phyloP scores from a whole-genome alignment of 1,140 invertebrate species.

The Microplitis demolitor region DNA sequence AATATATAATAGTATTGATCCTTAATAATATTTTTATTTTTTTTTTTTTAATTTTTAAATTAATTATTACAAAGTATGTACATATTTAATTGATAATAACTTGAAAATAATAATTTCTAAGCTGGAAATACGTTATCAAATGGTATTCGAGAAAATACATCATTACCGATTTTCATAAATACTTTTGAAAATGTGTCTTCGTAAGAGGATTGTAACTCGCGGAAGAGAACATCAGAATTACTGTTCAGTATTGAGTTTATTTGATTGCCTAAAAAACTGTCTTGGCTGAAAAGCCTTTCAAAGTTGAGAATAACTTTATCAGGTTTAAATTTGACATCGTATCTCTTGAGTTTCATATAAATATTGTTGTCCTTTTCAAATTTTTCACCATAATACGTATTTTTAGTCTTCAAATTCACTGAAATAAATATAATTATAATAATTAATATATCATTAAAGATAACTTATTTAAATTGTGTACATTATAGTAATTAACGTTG shows the following conservation, averaged over 20 bases:
- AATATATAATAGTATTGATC: not conserved
- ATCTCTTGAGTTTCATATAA: constrained; percentile 67
- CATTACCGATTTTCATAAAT: constrained; percentile 67
- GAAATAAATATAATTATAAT: constrained; percentile 37
- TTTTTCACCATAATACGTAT: constrained; percentile 65
- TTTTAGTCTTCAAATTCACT: constrained; percentile 66
- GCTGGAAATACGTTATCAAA: constrained; percentile 67
- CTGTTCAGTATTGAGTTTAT: constrained; percentile 68
- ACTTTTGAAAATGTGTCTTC: constrained; percentile 67
- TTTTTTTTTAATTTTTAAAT: not conserved
- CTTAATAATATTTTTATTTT: not conserved
- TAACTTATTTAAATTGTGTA: not conserved
- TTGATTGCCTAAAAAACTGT: constrained; percentile 60
- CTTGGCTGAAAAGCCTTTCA: constrained; percentile 67
- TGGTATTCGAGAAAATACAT: constrained; percentile 68
- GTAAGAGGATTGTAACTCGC: constrained; percentile 68
- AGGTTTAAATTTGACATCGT: constrained; percentile 64
- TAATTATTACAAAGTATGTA: no score
- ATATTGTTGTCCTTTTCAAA: constrained; percentile 64
- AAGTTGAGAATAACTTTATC: constrained; percentile 64
- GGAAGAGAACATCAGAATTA: constrained; percentile 69
- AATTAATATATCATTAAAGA: not conserved
- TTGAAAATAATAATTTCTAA: constrained; percentile 17
- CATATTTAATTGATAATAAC: not conserved
- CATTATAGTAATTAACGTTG: no score